Percentiles rank a stretch among this genome's conserved stretches.
Evolutionary conservation across 2,797 vertebrate species (phyloP).

Genomic region (Salmo trutta): DNA sequence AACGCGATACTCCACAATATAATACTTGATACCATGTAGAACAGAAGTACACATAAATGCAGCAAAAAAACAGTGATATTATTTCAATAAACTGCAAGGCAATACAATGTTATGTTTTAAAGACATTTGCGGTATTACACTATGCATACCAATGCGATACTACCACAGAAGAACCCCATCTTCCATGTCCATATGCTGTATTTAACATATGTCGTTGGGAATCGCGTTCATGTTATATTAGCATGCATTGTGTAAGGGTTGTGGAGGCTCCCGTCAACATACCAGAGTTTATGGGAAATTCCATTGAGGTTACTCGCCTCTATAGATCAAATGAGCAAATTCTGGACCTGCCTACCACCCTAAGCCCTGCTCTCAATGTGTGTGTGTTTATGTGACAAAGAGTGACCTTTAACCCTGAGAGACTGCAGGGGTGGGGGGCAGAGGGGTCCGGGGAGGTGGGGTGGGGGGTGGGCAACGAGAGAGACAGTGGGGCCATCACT

Average conservation of each 20-base stretch:
- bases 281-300: constrained; percentile 7
- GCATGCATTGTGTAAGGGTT: not conserved
- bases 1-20: not conserved
- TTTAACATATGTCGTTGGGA: not conserved
- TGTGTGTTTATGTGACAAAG: constrained; percentile 12
- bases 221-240: not conserved
- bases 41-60: too few species aligned
- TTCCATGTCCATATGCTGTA: not conserved
- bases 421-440: too few species aligned
- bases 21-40: not conserved
- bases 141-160: not conserved
- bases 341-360: not conserved
- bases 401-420: not conserved
- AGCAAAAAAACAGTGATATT: not conserved
- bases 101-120: not conserved
- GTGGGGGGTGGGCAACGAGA: not conserved
- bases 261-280: not conserved
- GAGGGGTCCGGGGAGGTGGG: too few species aligned
- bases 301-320: not conserved
- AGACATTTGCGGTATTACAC: not conserved
- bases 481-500: not conserved
- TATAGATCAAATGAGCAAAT: constrained; percentile 11
- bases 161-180: not conserved
- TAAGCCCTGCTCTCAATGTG: not conserved
- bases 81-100: not conserved